Percentiles rank a stretch among this genome's conserved stretches.
These are phyloP conservation scores for Reticulitermes lucifugus DNA, from an alignment of 2,888 invertebrate species.

Conservation along the genomic window DNA sequence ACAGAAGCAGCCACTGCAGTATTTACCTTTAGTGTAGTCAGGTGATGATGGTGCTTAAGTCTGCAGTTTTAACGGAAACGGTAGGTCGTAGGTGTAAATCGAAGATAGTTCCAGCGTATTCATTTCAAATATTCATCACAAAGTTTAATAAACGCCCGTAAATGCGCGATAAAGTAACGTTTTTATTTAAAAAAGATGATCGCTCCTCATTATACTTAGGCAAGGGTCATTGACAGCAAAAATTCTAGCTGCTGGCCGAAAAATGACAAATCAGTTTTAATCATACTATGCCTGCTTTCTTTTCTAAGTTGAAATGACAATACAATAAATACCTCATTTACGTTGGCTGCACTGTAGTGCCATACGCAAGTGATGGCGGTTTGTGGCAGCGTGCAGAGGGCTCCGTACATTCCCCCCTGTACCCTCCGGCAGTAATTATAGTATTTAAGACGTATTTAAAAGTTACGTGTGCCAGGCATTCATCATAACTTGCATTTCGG, in stretches of 20 bases:
- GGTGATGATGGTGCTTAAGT: too few relatives aligned
- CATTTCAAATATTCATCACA: too few relatives aligned
- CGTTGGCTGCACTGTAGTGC: not conserved
- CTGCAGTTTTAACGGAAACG: too few relatives aligned
- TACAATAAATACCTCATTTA: not conserved
- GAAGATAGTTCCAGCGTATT: too few relatives aligned
- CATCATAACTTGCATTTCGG: not conserved
- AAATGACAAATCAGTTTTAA: not conserved
- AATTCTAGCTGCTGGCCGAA: not conserved
- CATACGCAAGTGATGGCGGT: not conserved
- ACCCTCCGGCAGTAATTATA: slow-evolving; percentile 14
- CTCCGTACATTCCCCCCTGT: not conserved
- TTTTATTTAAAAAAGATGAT: too few relatives aligned
- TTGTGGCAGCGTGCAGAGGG: not conserved
- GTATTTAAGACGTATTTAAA: slow-evolving; percentile 28
- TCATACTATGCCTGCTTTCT: not conserved
- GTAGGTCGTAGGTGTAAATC: too few relatives aligned
- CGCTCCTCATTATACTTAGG: too few relatives aligned
- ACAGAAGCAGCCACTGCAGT: too few relatives aligned
- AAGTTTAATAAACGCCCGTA: too few relatives aligned
- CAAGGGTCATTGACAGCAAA: too few relatives aligned
- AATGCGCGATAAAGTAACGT: too few relatives aligned
- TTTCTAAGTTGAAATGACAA: not conserved
- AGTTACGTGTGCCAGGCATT: slow-evolving; percentile 28
- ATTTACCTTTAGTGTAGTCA: too few relatives aligned